Conservation (phyloP, 1,140 invertebrate genomes). For the Palaemon carinicauda region DNA sequence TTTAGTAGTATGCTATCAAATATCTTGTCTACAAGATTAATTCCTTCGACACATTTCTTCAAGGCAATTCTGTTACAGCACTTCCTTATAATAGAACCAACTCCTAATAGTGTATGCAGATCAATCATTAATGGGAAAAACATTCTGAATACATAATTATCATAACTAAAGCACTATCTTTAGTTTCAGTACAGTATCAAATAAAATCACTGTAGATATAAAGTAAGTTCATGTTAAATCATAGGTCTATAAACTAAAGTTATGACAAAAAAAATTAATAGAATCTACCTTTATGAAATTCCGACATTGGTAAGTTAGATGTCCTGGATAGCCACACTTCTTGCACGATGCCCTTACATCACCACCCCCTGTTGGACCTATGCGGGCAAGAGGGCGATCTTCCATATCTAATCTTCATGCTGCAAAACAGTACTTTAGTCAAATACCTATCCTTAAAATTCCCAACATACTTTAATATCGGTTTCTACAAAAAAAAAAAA, state of each 20-base stretch:
- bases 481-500: not conserved
- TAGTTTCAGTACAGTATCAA: not conserved
- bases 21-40: too few relatives aligned
- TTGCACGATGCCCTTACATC: constrained; percentile 75
- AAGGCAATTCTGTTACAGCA: too few relatives aligned
- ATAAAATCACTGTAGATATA: not conserved
- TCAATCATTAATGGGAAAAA: too few relatives aligned
- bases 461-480: not conserved
- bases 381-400: constrained; percentile 49
- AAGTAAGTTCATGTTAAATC: not conserved
- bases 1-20: too few relatives aligned
- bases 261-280: not conserved
- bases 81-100: too few relatives aligned
- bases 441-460: not conserved
- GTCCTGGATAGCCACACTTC: constrained; percentile 93
- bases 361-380: constrained; percentile 56
- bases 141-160: too few relatives aligned
- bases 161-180: too few relatives aligned
- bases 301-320: constrained; percentile 94
- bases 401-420: constrained; percentile 23
- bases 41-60: too few relatives aligned
- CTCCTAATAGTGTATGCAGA: too few relatives aligned
- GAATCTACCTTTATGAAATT: constrained; percentile 92
- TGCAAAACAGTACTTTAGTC: not conserved
- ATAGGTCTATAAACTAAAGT: not conserved